These are phyloP conservation scores for Embidobia sp. DNA, from an alignment of 2,888 invertebrate species.

Conservation along the genomic window DNA sequence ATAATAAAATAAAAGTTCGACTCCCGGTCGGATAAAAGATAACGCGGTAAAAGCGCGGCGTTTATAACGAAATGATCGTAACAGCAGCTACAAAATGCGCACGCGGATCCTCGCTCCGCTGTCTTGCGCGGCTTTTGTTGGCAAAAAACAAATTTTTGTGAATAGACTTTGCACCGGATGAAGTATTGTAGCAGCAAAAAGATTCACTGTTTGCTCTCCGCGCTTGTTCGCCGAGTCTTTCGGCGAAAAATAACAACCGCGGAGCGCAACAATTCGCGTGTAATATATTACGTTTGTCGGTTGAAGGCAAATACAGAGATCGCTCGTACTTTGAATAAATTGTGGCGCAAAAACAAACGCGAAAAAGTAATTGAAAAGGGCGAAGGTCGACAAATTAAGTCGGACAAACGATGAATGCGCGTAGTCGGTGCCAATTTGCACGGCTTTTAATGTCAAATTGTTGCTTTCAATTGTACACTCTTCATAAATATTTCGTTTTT, in stretches of 20 bases:
- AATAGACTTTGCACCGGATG: too few relatives aligned
- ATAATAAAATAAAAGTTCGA: constrained; percentile 17
- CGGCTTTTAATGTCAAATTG: too few relatives aligned
- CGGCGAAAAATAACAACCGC: constrained; percentile 21
- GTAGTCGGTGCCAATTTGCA: too few relatives aligned
- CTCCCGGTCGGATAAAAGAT: too few relatives aligned
- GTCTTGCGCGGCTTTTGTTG: constrained; percentile 11
- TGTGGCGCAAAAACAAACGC: neutral
- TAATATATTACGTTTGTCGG: constrained; percentile 24
- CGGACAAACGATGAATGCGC: too few relatives aligned
- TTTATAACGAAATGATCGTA: too few relatives aligned
- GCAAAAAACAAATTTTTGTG: too few relatives aligned
- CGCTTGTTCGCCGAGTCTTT: constrained; percentile 1
- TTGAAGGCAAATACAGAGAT: constrained; percentile 3
- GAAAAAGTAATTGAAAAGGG: neutral
- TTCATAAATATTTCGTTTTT: too few relatives aligned
- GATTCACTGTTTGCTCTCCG: constrained; percentile 22
- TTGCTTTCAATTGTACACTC: too few relatives aligned
- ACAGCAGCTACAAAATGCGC: too few relatives aligned
- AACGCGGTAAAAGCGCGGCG: too few relatives aligned
- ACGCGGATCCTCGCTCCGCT: too few relatives aligned
- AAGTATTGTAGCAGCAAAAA: constrained; percentile 23
- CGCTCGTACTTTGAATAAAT: constrained; percentile 14
- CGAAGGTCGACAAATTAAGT: constrained; percentile 1
- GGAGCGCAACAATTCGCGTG: neutral